These are phyloP conservation scores for Bambusicola thoracicus DNA, from an alignment of 2,113 vertebrate genomes.

Conservation along the genomic window DNA sequence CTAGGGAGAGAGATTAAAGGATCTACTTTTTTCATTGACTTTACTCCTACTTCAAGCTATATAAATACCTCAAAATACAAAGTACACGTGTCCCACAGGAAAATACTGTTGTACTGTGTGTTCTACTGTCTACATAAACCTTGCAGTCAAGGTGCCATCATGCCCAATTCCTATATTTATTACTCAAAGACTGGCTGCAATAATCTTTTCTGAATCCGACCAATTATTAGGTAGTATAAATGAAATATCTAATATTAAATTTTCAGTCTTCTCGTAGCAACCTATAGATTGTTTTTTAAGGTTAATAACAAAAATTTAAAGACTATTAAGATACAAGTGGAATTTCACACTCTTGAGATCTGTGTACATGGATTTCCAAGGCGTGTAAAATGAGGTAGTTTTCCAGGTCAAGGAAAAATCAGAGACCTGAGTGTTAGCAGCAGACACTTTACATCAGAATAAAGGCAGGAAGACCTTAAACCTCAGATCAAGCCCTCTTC, in stretches of 20 bases:
- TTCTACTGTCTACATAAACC: neutral
- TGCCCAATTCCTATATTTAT: neutral
- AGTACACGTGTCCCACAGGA: neutral
- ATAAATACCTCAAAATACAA: neutral
- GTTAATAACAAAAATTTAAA: neutral
- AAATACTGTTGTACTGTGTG: neutral
- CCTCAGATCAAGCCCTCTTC: neutral
- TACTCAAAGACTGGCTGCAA: neutral
- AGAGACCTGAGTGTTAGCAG: neutral
- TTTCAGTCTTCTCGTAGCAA: neutral
- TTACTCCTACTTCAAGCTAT: neutral
- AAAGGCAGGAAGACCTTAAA: neutral
- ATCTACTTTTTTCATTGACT: neutral
- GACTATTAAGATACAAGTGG: neutral
- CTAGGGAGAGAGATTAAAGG: neutral
- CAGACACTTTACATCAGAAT: neutral
- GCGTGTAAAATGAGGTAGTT: neutral
- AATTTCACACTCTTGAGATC: neutral
- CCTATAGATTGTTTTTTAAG: neutral
- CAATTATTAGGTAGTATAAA: neutral
- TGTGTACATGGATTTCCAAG: neutral
- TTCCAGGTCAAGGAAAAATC: neutral
- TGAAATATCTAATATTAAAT: neutral
- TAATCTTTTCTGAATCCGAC: neutral
- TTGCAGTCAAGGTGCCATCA: neutral